phyloP scores from a whole-genome alignment of 1,140 invertebrate genomes.

The Trichogramma pretiosum region DNA sequence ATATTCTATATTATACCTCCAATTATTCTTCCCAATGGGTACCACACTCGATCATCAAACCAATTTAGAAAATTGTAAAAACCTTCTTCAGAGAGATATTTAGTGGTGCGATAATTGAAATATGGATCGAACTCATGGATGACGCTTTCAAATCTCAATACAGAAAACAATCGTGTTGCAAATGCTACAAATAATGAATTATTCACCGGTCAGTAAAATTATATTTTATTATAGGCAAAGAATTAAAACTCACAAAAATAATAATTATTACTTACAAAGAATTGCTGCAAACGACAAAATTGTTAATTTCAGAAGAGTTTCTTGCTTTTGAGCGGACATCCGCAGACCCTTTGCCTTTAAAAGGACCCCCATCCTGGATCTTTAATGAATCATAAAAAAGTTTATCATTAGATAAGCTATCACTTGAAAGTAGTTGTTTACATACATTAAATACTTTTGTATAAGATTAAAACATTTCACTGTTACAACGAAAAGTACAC shows the following conservation, averaged over 20 bases:
- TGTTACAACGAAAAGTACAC: no score
- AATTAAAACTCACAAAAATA: conserved; percentile 14
- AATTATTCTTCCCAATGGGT: conserved; percentile 93
- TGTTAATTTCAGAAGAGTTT: conserved; percentile 85
- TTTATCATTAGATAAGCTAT: no score
- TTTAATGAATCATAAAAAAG: no score
- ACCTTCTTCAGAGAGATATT: conserved; percentile 88
- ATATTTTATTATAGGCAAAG: conserved; percentile 5
- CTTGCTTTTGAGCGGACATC: conserved; percentile 81
- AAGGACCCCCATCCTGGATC: conserved; percentile 32
- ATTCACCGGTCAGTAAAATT: conserved; percentile 6
- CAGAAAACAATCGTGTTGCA: conserved; percentile 88
- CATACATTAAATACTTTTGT: no score
- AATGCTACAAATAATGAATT: conserved; percentile 68
- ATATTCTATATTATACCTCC: conserved; percentile 53
- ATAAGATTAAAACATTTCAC: no score
- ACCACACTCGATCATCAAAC: conserved; percentile 99
- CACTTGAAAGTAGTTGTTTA: no score
- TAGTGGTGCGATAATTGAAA: conserved; percentile 96
- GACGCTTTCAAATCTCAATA: conserved; percentile 94
- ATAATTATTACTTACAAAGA: conserved; percentile 71
- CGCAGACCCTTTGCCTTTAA: conserved; percentile 38
- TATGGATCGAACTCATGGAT: conserved; percentile 99
- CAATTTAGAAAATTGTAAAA: conserved; percentile 98
- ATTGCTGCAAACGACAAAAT: conserved; percentile 86